These are phyloP conservation scores for Oscheius sp. DNA, from an alignment of 2,888 invertebrate species.

Conservation along the genomic window DNA sequence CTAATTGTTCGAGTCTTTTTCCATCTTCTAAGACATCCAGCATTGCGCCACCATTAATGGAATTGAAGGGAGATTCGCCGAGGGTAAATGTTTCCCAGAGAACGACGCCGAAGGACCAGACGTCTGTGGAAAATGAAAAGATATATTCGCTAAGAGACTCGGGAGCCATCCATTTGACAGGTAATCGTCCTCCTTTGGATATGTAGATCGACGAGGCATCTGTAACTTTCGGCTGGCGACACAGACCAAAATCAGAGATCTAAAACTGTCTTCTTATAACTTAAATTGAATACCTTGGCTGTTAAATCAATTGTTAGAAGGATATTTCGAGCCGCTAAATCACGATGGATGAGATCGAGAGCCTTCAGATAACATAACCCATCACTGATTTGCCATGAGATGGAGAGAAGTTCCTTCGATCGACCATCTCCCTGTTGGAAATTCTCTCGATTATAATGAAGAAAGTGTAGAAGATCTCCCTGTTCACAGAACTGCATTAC, in stretches of 20 bases:
- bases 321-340: slow-evolving; percentile 6
- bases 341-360: slow-evolving; percentile 15
- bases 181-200: slow-evolving; percentile 8
- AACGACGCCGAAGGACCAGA: slow-evolving; percentile 21
- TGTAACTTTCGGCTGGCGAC: neutral
- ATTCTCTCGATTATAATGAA: slow-evolving; percentile 41
- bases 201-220: slow-evolving; percentile 14
- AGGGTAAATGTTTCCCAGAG: slow-evolving; percentile 15
- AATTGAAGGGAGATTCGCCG: slow-evolving; percentile 1
- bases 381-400: slow-evolving; percentile 41
- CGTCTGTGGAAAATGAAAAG: slow-evolving; percentile 17
- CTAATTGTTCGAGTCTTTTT: neutral
- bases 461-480: slow-evolving; percentile 54
- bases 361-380: slow-evolving; percentile 32
- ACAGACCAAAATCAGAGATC: slow-evolving; percentile 23
- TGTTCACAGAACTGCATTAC: slow-evolving; percentile 56
- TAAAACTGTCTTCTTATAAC: neutral
- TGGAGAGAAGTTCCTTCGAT: slow-evolving; percentile 56
- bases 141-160: slow-evolving; percentile 5
- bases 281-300: neutral
- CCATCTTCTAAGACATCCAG: neutral
- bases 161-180: slow-evolving; percentile 18
- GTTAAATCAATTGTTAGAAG: neutral
- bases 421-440: neutral
- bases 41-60: slow-evolving; percentile 7